A percentile compares a stretch with the other conserved stretches of the same genome.
Conservation (phyloP, 2,113 vertebrate genomes). For the Romanogobio albipinnatus region DNA sequence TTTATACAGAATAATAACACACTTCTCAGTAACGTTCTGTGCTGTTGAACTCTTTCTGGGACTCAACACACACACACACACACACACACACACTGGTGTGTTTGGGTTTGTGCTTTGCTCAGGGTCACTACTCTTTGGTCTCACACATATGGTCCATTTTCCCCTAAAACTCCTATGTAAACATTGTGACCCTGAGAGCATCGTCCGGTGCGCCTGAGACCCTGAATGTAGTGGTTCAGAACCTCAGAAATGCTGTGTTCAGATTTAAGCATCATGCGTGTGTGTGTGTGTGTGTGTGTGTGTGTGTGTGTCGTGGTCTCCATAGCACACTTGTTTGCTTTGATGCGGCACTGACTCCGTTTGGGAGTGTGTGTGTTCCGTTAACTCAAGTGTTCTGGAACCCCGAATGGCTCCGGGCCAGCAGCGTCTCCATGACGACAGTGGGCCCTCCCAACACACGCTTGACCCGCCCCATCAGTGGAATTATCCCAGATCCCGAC, state of each 20-base stretch:
- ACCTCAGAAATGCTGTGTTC: neutral
- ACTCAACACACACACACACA: neutral
- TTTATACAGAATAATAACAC: neutral
- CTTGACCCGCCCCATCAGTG: neutral
- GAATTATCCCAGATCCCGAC: neutral
- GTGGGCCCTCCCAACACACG: neutral
- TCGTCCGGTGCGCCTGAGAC: too few species aligned
- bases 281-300: too few species aligned
- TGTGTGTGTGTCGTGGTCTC: neutral
- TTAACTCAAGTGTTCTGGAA: constrained; percentile 5
- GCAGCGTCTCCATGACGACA: constrained; percentile 44
- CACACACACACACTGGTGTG: constrained; percentile 15
- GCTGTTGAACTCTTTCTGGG: neutral
- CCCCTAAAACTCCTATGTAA: neutral
- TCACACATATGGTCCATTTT: neutral
- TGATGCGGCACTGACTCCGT: constrained; percentile 41
- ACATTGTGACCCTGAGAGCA: neutral
- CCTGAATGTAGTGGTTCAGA: too few species aligned
- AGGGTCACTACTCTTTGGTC: constrained; percentile 38
- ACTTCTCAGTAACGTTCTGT: neutral
- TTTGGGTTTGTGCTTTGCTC: constrained; percentile 52
- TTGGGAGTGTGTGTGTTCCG: neutral
- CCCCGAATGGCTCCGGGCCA: neutral
- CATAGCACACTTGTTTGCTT: constrained; percentile 21
- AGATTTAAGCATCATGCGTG: neutral